phyloP scores from a whole-genome alignment of 2,113 vertebrate genomes.

The Uria lomvia region DNA sequence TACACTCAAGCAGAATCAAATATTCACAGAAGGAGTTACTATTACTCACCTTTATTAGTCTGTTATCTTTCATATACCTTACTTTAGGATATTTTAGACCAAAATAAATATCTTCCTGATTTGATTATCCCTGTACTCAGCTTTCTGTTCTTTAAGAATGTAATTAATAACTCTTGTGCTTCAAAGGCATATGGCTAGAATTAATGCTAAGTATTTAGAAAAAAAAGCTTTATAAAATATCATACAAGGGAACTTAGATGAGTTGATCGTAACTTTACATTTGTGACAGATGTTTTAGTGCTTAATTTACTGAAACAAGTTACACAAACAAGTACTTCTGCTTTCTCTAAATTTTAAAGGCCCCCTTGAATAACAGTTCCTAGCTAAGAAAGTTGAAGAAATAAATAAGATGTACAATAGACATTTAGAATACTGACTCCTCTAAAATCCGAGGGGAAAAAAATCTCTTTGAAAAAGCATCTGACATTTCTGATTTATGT shows the following conservation, averaged over 20 bases:
- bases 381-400: not conserved
- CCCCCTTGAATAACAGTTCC: not conserved
- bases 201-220: not conserved
- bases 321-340: not conserved
- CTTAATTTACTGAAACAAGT: not conserved
- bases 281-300: not conserved
- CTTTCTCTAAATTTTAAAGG: not conserved
- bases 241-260: not conserved
- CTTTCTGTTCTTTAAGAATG: not conserved
- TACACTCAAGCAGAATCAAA: not conserved
- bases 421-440: not conserved
- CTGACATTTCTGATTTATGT: not conserved
- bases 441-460: not conserved
- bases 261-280: not conserved
- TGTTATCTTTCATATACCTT: not conserved
- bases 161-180: not conserved
- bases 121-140: not conserved
- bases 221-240: not conserved
- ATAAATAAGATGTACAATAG: not conserved
- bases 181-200: not conserved
- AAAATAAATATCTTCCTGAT: not conserved
- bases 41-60: not conserved
- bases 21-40: not conserved
- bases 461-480: not conserved
- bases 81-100: not conserved